Evolutionary conservation across 2,113 vertebrate genomes (phyloP), one percentile per base, ranked within the genome.

Genomic region (Hucho hucho): DNA sequence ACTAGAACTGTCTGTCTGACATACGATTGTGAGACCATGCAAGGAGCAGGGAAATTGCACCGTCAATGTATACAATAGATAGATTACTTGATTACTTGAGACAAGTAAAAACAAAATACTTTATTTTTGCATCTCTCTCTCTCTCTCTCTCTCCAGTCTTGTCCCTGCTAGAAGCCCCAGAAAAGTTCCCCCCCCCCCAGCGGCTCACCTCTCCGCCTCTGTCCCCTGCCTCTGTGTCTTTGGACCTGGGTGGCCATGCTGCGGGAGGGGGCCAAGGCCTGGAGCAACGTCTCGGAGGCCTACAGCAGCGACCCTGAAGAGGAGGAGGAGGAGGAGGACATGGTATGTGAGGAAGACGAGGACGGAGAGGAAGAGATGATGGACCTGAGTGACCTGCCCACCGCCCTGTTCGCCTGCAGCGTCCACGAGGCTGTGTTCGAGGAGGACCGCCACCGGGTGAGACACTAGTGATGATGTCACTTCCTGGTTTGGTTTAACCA

Each of bases 331-430:
- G 97, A 96, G 76, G 93, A 92, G 81, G 96, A 96, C 78, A 98
- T 98, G 96, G 88, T 97, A 80, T 97, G 96, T 84, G 95, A 95
- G 16, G 95, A 97, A 86, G 95, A 95, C 0, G 95, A 96, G 9
- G 90, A 74, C 37, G 1, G 58, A 69, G 73, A 91, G 65, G 95
- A 95, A 58, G 96, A 97, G 88, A 95, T 97, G 94, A 98, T 97
- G 96, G 96, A 98, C 89, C 89, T 99, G 37, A 98, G 95, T 32
- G 95, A 97, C 84, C 88, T 98, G 79, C 96, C 96, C 79, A 94
- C 94, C 49, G 94, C 96, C 0, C 95, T 99, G 6, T 98, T 97
- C 78, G 97, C 95, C 3, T 98, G 97, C 87, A 90, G 94, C 4
- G 94, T 98, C 68, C 96, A 96, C 0, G 95, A 97, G 72, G 91